Evolutionary conservation across 2,113 vertebrate genomes (phyloP).

Genomic region (Himantopus leucocephalus): DNA sequence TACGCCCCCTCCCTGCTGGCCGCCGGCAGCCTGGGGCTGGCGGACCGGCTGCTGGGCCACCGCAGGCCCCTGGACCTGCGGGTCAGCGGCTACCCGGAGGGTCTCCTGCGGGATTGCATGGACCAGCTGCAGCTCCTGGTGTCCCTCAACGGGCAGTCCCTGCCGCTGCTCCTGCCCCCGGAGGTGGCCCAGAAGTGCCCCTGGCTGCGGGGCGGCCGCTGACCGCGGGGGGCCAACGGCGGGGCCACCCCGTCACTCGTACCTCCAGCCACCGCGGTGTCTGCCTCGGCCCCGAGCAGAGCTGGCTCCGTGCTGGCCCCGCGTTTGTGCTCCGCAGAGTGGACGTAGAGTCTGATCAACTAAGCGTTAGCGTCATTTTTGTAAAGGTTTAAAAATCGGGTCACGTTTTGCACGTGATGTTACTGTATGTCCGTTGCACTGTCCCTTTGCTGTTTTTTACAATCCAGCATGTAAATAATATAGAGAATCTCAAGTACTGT

Average conservation of each 20-base stretch:
- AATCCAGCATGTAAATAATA: neutral
- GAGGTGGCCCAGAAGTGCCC: constrained; percentile 47
- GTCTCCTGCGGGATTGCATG: constrained; percentile 77
- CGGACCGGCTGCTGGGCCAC: constrained; percentile 74
- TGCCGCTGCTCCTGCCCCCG: constrained; percentile 66
- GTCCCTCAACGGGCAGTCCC: constrained; percentile 79
- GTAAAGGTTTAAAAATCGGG: neutral
- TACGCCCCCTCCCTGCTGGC: constrained; percentile 88
- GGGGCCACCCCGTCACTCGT: too few relatives aligned
- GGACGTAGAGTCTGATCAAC: too few relatives aligned
- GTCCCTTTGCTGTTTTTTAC: neutral
- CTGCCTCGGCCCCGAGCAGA: too few relatives aligned
- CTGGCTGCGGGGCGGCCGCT: neutral
- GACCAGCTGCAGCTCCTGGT: constrained; percentile 83
- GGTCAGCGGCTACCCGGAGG: constrained; percentile 53
- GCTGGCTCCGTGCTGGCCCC: too few relatives aligned
- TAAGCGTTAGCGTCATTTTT: neutral
- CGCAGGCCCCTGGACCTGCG: constrained; percentile 15
- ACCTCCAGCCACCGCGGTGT: neutral
- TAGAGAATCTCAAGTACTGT: neutral
- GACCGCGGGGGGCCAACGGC: neutral
- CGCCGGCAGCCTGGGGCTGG: constrained; percentile 79
- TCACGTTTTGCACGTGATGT: neutral
- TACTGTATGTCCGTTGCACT: neutral
- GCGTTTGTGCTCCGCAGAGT: neutral